Conservation (phyloP, 1,140 invertebrate genomes). For the Lerema accius region DNA sequence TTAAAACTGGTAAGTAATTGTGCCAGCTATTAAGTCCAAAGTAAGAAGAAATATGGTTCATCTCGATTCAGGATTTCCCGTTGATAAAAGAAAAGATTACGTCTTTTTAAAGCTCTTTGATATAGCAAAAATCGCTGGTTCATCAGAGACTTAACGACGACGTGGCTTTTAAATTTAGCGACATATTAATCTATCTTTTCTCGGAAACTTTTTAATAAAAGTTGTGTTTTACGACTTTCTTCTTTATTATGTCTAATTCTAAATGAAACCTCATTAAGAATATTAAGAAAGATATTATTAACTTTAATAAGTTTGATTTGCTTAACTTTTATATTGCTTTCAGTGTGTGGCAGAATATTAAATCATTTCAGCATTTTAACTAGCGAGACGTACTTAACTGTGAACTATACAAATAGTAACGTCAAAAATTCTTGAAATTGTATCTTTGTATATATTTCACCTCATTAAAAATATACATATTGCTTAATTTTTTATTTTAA, state of each 20-base stretch:
- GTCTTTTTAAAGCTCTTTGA: slow-evolving; percentile 19
- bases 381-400: no score
- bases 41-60: slow-evolving; percentile 1
- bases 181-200: slow-evolving; percentile 12
- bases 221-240: neutral
- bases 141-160: slow-evolving; percentile 13
- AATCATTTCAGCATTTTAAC: no score
- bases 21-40: slow-evolving; percentile 7
- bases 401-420: no score
- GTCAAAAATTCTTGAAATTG: no score
- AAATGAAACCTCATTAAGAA: neutral
- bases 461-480: no score
- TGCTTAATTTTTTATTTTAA: no score
- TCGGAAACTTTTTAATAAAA: neutral
- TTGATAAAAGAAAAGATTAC: slow-evolving; percentile 29
- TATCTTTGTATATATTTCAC: no score
- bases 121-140: slow-evolving; percentile 20
- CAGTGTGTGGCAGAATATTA: no score
- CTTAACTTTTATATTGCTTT: no score
- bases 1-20: neutral
- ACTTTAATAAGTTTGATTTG: no score
- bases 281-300: no score
- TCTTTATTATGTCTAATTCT: neutral
- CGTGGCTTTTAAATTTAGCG: slow-evolving; percentile 4
- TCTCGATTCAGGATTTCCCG: slow-evolving; percentile 8